Conservation (phyloP, 2,797 vertebrate genomes). For the Streptopelia turtur region DNA sequence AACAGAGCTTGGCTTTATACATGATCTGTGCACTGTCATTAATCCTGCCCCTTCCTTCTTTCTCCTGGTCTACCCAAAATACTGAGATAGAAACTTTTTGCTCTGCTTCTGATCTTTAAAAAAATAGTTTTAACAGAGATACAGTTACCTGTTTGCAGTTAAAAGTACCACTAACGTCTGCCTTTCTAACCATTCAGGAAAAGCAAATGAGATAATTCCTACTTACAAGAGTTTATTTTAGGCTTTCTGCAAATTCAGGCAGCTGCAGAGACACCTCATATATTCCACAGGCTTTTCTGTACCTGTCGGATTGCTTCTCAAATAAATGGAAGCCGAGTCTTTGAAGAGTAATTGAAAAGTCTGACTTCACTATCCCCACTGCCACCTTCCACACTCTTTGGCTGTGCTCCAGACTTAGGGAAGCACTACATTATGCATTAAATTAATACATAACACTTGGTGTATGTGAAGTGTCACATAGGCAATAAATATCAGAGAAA, state of each 20-base stretch:
- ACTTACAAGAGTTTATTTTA: neutral
- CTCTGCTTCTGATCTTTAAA: neutral
- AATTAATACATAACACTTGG: constrained; percentile 3
- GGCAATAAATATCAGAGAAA: neutral
- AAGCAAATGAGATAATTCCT: neutral
- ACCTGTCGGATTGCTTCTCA: neutral
- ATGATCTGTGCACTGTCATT: neutral
- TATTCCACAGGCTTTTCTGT: neutral
- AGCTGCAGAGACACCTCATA: neutral
- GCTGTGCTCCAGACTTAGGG: neutral
- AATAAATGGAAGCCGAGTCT: neutral
- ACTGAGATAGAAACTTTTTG: neutral
- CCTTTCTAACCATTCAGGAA: neutral
- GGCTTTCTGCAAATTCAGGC: neutral
- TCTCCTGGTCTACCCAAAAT: neutral
- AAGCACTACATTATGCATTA: neutral
- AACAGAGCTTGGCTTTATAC: neutral
- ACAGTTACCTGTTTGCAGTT: neutral
- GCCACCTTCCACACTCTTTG: constrained; percentile 16
- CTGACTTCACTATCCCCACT: neutral
- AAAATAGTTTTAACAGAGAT: neutral
- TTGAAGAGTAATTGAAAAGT: neutral
- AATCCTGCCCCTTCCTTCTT: neutral
- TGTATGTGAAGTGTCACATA: neutral
- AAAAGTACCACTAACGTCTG: neutral